A percentile compares a stretch with the other conserved stretches of the same genome.
phyloP scores from a whole-genome alignment of 2,113 vertebrate genomes.

The Cyrtonyx montezumae region DNA sequence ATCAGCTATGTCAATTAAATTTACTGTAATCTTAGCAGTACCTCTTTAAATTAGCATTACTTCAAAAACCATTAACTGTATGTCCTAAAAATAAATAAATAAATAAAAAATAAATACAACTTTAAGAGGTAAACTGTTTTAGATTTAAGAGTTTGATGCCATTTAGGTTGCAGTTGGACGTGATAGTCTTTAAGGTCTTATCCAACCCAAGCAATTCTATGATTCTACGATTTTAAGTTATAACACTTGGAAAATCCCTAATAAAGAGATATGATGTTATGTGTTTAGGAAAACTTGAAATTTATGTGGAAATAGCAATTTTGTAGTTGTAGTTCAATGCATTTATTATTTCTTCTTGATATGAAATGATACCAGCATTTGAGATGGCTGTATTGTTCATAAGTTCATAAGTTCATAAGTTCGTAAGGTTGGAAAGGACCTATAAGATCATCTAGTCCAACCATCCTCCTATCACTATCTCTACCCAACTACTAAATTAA shows the following conservation, averaged over 20 bases:
- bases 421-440: too few species aligned
- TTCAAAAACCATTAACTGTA: background rate
- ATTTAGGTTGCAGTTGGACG: too few species aligned
- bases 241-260: background rate
- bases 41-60: background rate
- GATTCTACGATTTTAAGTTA: background rate
- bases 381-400: background rate
- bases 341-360: background rate
- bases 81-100: too few species aligned
- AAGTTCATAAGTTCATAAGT: too few species aligned
- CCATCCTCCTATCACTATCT: too few species aligned
- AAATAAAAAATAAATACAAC: background rate
- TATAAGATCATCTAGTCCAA: too few species aligned
- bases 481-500: too few species aligned
- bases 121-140: background rate
- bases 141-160: background rate
- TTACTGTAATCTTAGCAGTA: background rate
- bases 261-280: background rate
- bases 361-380: background rate
- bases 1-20: background rate
- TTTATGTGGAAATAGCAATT: background rate
- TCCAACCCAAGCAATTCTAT: too few species aligned
- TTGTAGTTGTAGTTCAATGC: rapidly evolving
- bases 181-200: too few species aligned
- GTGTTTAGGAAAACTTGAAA: background rate